Evolutionary conservation across 2,797 vertebrate genomes (phyloP).

Genomic region (Scolopax bukidnonensis): DNA sequence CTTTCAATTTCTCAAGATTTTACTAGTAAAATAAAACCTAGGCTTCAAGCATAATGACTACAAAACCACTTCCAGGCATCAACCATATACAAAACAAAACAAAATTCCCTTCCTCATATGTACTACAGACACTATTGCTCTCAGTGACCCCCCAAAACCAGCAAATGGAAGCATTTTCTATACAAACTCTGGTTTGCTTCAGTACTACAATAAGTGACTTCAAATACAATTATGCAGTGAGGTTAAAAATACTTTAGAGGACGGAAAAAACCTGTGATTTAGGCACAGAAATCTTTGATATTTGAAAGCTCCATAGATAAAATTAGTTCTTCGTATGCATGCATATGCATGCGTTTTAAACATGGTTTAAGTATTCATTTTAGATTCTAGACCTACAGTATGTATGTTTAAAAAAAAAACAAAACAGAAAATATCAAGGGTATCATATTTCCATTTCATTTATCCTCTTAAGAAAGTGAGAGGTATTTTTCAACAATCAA

Average conservation of each 20-base stretch:
- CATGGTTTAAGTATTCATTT: not conserved
- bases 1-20: not conserved
- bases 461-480: not conserved
- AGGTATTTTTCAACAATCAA: not conserved
- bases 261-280: slow-evolving; percentile 8
- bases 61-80: not conserved
- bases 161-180: slow-evolving; percentile 30
- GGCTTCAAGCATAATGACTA: not conserved
- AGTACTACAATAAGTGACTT: slow-evolving; percentile 14
- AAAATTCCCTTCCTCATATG: not conserved
- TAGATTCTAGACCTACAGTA: not conserved
- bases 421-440: not conserved
- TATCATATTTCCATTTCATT: not conserved
- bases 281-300: slow-evolving; percentile 31
- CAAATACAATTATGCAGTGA: slow-evolving; percentile 28
- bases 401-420: not conserved
- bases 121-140: not conserved
- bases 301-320: slow-evolving; percentile 17
- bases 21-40: slow-evolving; percentile 4
- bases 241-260: slow-evolving; percentile 49
- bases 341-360: not conserved
- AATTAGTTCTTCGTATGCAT: slow-evolving; percentile 1
- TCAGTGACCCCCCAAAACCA: not conserved
- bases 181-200: slow-evolving; percentile 19
- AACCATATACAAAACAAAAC: not conserved